Base-by-base conservation (phyloP, 2,888 invertebrate species). In the Morinoia aosen region DNA sequence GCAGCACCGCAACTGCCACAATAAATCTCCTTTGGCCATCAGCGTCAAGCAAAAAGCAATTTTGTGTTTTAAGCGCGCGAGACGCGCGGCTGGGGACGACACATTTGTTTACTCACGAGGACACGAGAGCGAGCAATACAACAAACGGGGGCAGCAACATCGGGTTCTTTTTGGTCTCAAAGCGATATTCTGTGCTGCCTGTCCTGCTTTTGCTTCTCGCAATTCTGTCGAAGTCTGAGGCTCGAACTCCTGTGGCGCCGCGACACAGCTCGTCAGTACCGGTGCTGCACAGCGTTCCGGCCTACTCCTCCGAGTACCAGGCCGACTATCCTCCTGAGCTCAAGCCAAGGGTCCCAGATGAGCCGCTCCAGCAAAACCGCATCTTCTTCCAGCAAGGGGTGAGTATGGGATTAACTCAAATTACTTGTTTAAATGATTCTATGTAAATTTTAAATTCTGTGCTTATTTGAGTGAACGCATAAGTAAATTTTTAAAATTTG, bases 351-450 rank as follows among this genome's bases (percentile, higher is more conserved):
- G 48, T 93, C 12, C 93, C 93, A 7, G 57, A 93, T 33, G 93
- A 93, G 33, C 93, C 93, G 10, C 93, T 93, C 19, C 93, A 93
- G 1, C 25, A 39, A 33, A 33, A 93, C 57, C 93, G 93, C 58
- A 93, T 93, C 56, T 93, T 93, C 33, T 57, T 93, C 93, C 93
- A 93, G 58, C 93, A 56, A n/a, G 93, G 93, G 93, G 93, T 93
- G 57, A 93, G 93, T 93, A 93, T 11, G 4, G 16, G 57, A 93
- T 8, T 25, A 93, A 10, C 10, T 90, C 19, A 39, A 39, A 39
- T 90, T 39, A 90, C 40, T 48, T 40, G 39, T 90, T 12, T 90
- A 33, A 76, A 76, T 2, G 25, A 76, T 76, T 76, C 19, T 10
- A 76, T 33, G 19, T 10, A 0, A 61, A 12, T 33, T 76, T 33